Evolutionary conservation across 2,888 invertebrate genomes (phyloP), one percentile per base, ranked within the genome.

Genomic region (Limnephilus auricula): DNA sequence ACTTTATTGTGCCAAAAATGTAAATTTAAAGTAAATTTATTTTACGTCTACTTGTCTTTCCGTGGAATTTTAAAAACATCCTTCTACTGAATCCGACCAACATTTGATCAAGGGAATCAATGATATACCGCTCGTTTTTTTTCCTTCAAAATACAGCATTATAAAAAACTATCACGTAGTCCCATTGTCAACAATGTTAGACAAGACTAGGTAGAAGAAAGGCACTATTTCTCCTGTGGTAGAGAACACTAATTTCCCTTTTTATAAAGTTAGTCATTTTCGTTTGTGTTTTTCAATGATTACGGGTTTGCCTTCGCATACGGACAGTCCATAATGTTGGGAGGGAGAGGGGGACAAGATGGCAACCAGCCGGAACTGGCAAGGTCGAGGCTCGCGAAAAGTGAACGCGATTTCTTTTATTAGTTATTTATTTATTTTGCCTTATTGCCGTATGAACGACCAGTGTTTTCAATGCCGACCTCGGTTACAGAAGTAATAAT

Each of bases 291-390:
- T 65, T 65, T n/a, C 25, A 65, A 65, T 65, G 25, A 65, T 65
- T 65, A n/a, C 2, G n/a, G 25, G 65, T 65, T 25, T 65, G 65
- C 25, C 65, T 65, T 65, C 25, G 25, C 65, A 1, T 65, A 25
- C 65, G 1, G 65, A 65, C n/a, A 65, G 65, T 65, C 65, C 65
- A 65, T n/a, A n/a, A 65, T 9, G 25, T 32, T 82, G 6, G 82
- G 25, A 25, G 18, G 32, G 32, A 12, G 82, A 10, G 82, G 82
- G 32, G 82, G 82, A n/a, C 34, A 82, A 82, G 82, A 82, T 82
- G 82, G 82, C 82, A 65, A 65, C 65, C 65, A 65, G 65, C 25
- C 65, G 65, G 65, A 65, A 65, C 65, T 65, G 25, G 65, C 65
- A 65, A 65, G 65, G 65, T 65, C 65, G 65, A 25, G 25, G 65